Evolutionary conservation across 1,140 invertebrate genomes (phyloP).

Genomic region (Probaryconus sp.): DNA sequence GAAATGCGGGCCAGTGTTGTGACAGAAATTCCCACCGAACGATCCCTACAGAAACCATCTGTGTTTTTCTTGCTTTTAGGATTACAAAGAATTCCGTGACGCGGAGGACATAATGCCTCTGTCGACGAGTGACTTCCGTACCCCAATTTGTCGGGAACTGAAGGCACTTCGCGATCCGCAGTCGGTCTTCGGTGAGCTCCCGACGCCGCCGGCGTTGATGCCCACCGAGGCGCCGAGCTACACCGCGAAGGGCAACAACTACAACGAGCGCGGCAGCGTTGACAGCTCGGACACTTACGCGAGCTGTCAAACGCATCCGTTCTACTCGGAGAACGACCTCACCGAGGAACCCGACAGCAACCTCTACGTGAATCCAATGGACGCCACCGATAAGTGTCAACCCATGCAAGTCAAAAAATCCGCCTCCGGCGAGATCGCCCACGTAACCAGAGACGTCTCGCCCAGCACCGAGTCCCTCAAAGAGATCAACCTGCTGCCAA

Average conservation of each 20-base stretch:
- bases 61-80: conserved; percentile 79
- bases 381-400: conserved; percentile 78
- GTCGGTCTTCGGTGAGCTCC: conserved; percentile 74
- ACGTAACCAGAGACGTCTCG: conserved; percentile 71
- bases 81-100: conserved; percentile 92
- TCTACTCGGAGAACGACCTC: conserved; percentile 89
- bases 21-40: too few species aligned
- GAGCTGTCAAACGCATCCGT: conserved; percentile 96
- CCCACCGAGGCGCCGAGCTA: conserved; percentile 49
- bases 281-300: conserved; percentile 95
- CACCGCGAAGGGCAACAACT: conserved; percentile 71
- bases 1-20: too few species aligned
- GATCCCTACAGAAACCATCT: conserved; percentile 27
- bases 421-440: conserved; percentile 85
- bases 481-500: conserved; percentile 67
- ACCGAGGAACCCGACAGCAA: conserved; percentile 87
- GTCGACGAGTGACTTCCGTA: conserved; percentile 87
- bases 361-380: conserved; percentile 94
- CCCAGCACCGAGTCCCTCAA: conserved; percentile 72
- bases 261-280: conserved; percentile 85
- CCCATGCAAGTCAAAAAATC: conserved; percentile 84
- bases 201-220: conserved; percentile 31
- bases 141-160: conserved; percentile 88
- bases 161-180: conserved; percentile 80
- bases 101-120: conserved; percentile 91